Evolutionary conservation across 2,888 invertebrate genomes (phyloP).

Genomic region (Eurytoma californica): DNA sequence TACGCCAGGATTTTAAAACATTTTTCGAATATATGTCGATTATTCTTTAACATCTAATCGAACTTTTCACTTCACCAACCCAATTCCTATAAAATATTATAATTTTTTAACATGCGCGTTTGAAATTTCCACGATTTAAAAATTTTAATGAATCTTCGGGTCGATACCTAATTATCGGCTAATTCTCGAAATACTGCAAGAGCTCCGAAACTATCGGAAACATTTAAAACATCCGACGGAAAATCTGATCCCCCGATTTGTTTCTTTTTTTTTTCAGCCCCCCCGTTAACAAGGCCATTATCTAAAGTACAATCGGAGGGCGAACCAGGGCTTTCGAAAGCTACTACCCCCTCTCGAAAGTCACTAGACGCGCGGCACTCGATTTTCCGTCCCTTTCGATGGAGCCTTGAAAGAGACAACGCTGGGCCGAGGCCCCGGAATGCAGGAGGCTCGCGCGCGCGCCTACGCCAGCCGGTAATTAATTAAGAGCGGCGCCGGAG

Average conservation of each 20-base stretch:
- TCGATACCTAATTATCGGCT: no score
- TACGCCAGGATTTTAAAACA: no score
- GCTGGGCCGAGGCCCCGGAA: neutral
- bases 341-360: neutral
- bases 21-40: no score
- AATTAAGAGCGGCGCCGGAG: slow-evolving; percentile 64
- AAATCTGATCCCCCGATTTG: neutral
- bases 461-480: slow-evolving; percentile 59
- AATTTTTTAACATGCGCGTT: no score
- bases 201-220: no score
- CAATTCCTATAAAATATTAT: no score
- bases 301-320: neutral
- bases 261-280: neutral
- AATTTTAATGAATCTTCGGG: no score
- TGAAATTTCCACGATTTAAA: no score
- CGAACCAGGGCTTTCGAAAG: neutral
- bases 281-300: neutral
- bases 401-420: neutral
- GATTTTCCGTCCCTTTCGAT: neutral
- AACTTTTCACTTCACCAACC: no score
- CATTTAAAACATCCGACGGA: no score
- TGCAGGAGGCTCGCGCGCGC: slow-evolving; percentile 19
- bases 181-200: no score
- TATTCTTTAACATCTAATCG: no score
- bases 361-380: neutral